These are phyloP conservation scores for Drosophila melanica DNA, from an alignment of 1,140 invertebrate species.

Conservation along the genomic window DNA sequence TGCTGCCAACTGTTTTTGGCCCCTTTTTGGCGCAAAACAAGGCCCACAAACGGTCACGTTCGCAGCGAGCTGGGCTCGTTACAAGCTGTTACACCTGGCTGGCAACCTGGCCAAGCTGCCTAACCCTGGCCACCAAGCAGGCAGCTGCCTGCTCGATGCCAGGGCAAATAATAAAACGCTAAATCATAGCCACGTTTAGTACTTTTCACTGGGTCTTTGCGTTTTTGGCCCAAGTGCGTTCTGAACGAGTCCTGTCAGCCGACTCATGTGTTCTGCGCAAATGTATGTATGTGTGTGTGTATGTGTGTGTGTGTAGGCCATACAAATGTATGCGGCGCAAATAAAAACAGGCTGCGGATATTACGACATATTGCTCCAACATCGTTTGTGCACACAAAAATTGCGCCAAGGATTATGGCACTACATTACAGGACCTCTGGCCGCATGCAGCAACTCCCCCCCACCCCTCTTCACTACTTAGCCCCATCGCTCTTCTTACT, in stretches of 20 bases:
- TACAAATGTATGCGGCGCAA: constrained; percentile 62
- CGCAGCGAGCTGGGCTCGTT: constrained; percentile 5
- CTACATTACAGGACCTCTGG: constrained; percentile 70
- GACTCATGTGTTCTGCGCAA: constrained; percentile 42
- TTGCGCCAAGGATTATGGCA: constrained; percentile 80
- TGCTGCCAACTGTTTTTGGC: constrained; percentile 12
- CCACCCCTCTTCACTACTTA: neutral
- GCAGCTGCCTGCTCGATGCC: neutral
- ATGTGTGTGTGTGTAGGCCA: constrained; percentile 38
- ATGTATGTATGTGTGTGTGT: constrained; percentile 4
- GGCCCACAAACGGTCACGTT: constrained; percentile 60
- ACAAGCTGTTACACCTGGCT: constrained; percentile 41
- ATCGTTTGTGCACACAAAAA: constrained; percentile 59
- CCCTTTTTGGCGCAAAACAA: constrained; percentile 3
- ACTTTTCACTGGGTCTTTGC: constrained; percentile 61
- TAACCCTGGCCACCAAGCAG: constrained; percentile 1
- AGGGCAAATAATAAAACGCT: constrained; percentile 77
- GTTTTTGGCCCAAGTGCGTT: constrained; percentile 36
- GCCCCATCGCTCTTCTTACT: neutral
- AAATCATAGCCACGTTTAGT: constrained; percentile 81
- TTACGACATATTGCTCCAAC: constrained; percentile 75
- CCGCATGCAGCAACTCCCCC: constrained; percentile 5
- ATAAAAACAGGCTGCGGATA: constrained; percentile 76
- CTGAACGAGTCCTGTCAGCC: constrained; percentile 51
- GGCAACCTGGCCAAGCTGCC: constrained; percentile 34